Percentiles rank a stretch among this genome's conserved stretches.
Evolutionary conservation across 2,888 invertebrate genomes (phyloP).

Genomic region (Blastobasis lacticolella): DNA sequence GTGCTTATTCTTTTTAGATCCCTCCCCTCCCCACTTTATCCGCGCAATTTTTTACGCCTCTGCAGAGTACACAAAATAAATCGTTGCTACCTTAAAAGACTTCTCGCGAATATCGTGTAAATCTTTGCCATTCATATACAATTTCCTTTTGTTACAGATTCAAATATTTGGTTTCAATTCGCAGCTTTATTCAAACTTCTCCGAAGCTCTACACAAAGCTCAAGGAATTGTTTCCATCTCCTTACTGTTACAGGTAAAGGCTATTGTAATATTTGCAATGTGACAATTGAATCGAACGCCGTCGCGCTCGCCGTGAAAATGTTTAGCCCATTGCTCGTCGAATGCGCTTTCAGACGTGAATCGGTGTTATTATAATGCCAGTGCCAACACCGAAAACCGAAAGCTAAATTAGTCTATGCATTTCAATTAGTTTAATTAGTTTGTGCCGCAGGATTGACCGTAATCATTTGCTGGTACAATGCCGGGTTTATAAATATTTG

Average conservation of each 20-base stretch:
- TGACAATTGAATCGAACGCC: background rate
- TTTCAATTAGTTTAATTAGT: too few species aligned
- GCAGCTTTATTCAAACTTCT: constrained; percentile 96
- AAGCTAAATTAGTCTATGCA: too few species aligned
- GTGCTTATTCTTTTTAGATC: constrained; percentile 40
- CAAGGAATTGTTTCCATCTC: constrained; percentile 97
- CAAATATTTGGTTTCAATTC: constrained; percentile 99
- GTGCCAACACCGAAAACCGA: too few species aligned
- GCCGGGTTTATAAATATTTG: too few species aligned
- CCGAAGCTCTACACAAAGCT: constrained; percentile 93
- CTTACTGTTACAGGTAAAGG: constrained; percentile 91
- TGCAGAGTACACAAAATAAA: too few species aligned
- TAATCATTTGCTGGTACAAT: too few species aligned
- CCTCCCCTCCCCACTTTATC: constrained; percentile 10
- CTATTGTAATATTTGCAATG: background rate
- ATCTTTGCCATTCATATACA: constrained; percentile 8
- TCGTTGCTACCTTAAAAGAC: background rate
- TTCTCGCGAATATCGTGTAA: constrained; percentile 6
- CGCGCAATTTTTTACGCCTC: too few species aligned
- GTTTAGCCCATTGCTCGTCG: too few species aligned
- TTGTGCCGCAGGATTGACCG: too few species aligned
- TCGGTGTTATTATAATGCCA: too few species aligned
- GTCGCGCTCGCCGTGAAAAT: background rate
- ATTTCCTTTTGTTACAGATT: constrained; percentile 81
- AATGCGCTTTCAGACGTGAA: too few species aligned